Conservation (phyloP, 2,797 vertebrate species). For the Hypotaenidia philippensis region DNA sequence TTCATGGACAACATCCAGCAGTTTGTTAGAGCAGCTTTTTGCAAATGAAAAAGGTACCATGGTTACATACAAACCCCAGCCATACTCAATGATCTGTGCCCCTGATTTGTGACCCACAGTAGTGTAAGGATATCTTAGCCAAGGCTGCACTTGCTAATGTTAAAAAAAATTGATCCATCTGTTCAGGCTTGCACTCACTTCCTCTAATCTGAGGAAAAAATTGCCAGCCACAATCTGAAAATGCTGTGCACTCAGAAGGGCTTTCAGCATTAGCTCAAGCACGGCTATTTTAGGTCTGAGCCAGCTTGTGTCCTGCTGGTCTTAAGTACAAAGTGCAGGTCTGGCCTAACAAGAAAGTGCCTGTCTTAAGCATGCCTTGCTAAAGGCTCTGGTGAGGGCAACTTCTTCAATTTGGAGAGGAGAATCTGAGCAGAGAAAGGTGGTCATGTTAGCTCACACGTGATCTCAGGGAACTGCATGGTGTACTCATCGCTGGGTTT, state of each 20-base stretch:
- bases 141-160: not conserved
- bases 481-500: not conserved
- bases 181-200: not conserved
- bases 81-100: not conserved
- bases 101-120: not conserved
- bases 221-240: not conserved
- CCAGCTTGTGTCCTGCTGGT: not conserved
- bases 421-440: not conserved
- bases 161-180: not conserved
- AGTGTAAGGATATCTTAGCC: not conserved
- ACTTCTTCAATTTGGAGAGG: not conserved
- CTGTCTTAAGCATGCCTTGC: not conserved
- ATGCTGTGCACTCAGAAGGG: not conserved
- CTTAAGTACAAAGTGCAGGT: not conserved
- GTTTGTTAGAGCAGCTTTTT: not conserved
- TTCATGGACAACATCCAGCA: not conserved
- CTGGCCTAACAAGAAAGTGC: not conserved
- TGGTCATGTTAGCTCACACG: not conserved
- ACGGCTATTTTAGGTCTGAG: not conserved
- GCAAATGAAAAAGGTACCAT: not conserved
- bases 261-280: slow-evolving; percentile 12
- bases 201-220: not conserved
- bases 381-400: not conserved
- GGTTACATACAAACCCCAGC: not conserved
- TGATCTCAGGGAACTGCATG: not conserved